phyloP scores from a whole-genome alignment of 2,113 vertebrate species.

The Stegostoma tigrinum region DNA sequence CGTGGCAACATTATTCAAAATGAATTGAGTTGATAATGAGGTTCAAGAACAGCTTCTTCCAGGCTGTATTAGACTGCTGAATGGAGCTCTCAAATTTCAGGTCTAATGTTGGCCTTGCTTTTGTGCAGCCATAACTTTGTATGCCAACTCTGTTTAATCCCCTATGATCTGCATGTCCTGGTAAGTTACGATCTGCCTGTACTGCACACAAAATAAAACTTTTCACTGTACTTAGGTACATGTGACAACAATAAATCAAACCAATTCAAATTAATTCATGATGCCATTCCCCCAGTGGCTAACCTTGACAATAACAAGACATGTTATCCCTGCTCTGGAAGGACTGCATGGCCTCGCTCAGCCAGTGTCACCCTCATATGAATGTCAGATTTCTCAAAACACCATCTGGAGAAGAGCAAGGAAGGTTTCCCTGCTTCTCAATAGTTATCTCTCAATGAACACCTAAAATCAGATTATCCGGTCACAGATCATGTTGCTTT shows the following conservation, averaged over 20 bases:
- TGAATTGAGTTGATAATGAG: neutral
- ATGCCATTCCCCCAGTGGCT: neutral
- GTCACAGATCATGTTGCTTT: neutral
- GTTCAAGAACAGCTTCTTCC: too few relatives aligned
- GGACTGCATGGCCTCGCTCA: neutral
- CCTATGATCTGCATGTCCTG: too few relatives aligned
- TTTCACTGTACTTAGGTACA: too few relatives aligned
- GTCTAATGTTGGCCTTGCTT: too few relatives aligned
- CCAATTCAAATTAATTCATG: neutral
- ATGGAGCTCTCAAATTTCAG: too few relatives aligned
- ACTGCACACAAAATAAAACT: too few relatives aligned
- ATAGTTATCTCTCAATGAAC: neutral
- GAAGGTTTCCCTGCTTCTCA: neutral
- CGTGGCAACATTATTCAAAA: too few relatives aligned
- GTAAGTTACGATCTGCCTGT: too few relatives aligned
- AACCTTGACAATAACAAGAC: neutral
- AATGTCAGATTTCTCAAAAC: neutral
- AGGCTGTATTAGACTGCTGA: too few relatives aligned
- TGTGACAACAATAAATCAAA: too few relatives aligned
- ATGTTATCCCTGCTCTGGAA: neutral
- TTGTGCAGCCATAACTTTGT: too few relatives aligned
- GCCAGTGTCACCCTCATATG: neutral
- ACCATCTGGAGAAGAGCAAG: neutral
- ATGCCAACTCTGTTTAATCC: too few relatives aligned
- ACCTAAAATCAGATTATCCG: neutral